Evolutionary conservation across 2,888 invertebrate genomes (phyloP), one percentile per base, ranked within the genome.

Genomic region (Sisyra nigra): DNA sequence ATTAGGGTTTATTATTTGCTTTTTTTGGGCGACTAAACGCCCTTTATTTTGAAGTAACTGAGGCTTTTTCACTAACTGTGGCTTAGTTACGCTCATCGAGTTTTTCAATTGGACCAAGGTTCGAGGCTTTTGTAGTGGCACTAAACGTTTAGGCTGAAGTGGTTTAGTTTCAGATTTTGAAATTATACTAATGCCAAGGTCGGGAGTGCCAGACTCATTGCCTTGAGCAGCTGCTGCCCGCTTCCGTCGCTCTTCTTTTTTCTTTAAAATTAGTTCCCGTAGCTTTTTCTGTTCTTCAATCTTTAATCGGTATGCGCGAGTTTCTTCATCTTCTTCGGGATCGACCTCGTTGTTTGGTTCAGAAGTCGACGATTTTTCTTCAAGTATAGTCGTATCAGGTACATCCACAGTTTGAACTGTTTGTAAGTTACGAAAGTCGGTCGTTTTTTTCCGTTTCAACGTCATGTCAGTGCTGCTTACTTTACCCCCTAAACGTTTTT

Each of bases 241-340:
- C 45, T 64, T 57, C 18, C 66, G 57, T 49, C 66, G 58, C 52
- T 65, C 58, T 56, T 68, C 67, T 50, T 67, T 67, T 50, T 65
- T 61, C 33, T 59, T 57, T 47, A 67, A 52, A 10, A 67, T 57
- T 51, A 60, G 60, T 49, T 66, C 66, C 7, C 68, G 61, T 49
- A 62, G 48, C 43, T 58, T 58, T 48, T 67, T 66, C 50, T 68
- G 68, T 44, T 67, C 65, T 51, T 67, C 67, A 15, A 68, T 67
- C 56, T 65, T 59, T 45, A 58, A 49, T 41, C 66, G 58, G 50
- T 67, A 68, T 35, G 56, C 60, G 44, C 60, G 60, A 13, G 66
- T 68, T 48, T 67, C 66, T 49, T 67, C 68, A 49, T 68, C 68
- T 51, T 68, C 68, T 41, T 66, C 64, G 50, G 57, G 56, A 56